Base-by-base conservation (phyloP, 2,113 vertebrate genomes). In the Corythornis cristatus region DNA sequence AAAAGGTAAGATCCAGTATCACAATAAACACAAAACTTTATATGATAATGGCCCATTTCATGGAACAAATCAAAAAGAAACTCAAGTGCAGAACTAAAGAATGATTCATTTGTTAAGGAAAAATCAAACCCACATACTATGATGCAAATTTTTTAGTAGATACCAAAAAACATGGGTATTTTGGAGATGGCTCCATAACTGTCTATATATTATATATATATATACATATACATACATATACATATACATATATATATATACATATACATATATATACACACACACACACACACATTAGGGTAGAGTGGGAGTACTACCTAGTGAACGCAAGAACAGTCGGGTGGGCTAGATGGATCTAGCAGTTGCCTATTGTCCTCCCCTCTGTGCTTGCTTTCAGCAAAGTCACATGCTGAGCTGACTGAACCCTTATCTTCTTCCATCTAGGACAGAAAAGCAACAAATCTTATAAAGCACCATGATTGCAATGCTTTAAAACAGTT, bases 341-440 rank as follows among this genome's bases (percentile, higher is more conserved):
- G 98, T 96, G 95, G 98, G 96, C 97, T 98, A 98, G 98, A 97
- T 97, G 98, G 98, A 96, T 98, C 98, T 99, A 99, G 98, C 98
- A 99, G 99, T 98, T 98, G 98, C 98, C 98, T 98, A 98, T 98
- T 98, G 98, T 99, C 98, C 98, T 99, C 98, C 98, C 98, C 98
- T 99, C 98, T 98, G 98, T 98, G 98, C 98, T 98, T 97, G 98
- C 98, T 98, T 99, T 99, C 98, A 99, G 99, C 98, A 99, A 98
- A 98, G 98, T 99, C 98, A 99, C 98, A 98, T 99, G 98, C 98
- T 99, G 99, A 98, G 98, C 98, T 97, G 99, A 99, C 97, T 99
- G 99, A 99, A 98, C 98, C 98, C 98, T 98, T 98, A 98, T 98
- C 98, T 98, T 99, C 98, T 99, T 99, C 99, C 99, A 99, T 99